A percentile compares a stretch with the other conserved stretches of the same genome.
phyloP scores from a whole-genome alignment of 2,888 invertebrate genomes.

The Plusia festucae region DNA sequence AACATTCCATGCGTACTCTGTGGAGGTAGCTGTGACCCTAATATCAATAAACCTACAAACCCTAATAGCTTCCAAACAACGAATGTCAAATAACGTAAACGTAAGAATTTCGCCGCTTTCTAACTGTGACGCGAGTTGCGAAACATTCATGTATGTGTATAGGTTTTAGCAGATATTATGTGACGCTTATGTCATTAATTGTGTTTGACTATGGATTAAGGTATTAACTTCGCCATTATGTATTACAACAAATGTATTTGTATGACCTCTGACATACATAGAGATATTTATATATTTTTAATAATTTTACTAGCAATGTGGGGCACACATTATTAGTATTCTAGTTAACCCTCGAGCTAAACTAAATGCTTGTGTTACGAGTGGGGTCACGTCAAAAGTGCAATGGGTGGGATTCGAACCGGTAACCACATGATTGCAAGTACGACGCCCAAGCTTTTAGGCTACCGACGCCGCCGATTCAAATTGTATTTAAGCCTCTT shows the following conservation, averaged over 20 bases:
- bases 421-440: too few relatives aligned
- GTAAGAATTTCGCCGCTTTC: slow-evolving; percentile 10
- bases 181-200: slow-evolving; percentile 25
- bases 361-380: too few relatives aligned
- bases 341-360: too few relatives aligned
- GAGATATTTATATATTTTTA: too few relatives aligned
- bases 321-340: too few relatives aligned
- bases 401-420: too few relatives aligned
- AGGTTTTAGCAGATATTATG: slow-evolving; percentile 4
- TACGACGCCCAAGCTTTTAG: too few relatives aligned
- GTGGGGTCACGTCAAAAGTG: too few relatives aligned
- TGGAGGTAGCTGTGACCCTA: not conserved
- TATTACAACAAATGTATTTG: not conserved
- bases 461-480: too few relatives aligned
- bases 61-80: slow-evolving; percentile 27
- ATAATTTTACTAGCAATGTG: too few relatives aligned
- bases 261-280: not conserved
- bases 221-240: slow-evolving; percentile 17
- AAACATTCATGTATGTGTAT: slow-evolving; percentile 1
- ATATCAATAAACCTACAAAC: slow-evolving; percentile 27
- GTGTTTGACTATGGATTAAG: slow-evolving; percentile 10
- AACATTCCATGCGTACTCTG: not conserved
- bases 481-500: not conserved
- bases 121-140: slow-evolving; percentile 13
- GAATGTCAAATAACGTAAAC: slow-evolving; percentile 20